Conservation (phyloP, 2,113 vertebrate species). For the Oreamnos americanus region DNA sequence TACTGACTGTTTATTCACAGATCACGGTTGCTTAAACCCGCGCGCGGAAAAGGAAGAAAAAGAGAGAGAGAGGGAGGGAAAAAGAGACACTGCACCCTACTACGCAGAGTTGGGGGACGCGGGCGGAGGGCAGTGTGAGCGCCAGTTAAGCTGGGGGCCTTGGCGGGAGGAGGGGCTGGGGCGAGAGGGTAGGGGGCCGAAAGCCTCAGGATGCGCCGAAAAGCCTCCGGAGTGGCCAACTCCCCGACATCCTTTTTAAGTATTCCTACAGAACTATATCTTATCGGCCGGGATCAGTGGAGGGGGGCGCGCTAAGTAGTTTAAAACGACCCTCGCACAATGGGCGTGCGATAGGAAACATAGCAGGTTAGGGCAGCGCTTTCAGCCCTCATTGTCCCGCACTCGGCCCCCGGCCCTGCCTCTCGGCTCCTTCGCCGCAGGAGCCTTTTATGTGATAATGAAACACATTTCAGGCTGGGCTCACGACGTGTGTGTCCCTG, state of each 20-base stretch:
- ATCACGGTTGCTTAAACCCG: slow-evolving; percentile 89
- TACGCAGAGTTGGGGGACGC: not conserved
- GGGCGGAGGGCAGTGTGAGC: not conserved
- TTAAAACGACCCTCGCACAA: slow-evolving; percentile 87
- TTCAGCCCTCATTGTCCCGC: slow-evolving; percentile 82
- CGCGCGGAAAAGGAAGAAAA: slow-evolving; percentile 52
- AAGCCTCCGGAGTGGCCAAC: not conserved
- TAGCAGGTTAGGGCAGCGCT: slow-evolving; percentile 88
- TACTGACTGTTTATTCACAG: slow-evolving; percentile 95
- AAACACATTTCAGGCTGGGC: slow-evolving; percentile 88
- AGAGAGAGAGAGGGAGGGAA: not conserved
- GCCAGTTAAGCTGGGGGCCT: not conserved
- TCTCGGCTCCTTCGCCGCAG: slow-evolving; percentile 86
- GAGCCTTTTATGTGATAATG: slow-evolving; percentile 94
- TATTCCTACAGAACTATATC: slow-evolving; percentile 81
- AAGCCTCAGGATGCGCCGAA: not conserved
- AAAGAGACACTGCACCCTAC: slow-evolving; percentile 1
- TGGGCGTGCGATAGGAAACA: slow-evolving; percentile 82
- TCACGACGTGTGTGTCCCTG: slow-evolving; percentile 87
- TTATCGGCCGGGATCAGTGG: slow-evolving; percentile 84
- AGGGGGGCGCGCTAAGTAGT: slow-evolving; percentile 85
- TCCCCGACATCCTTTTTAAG: slow-evolving; percentile 70
- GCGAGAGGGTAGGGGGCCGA: not conserved
- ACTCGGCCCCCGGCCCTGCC: slow-evolving; percentile 80
- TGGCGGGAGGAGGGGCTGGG: not conserved